Percentiles rank a stretch among this genome's conserved stretches.
Evolutionary conservation across 2,113 vertebrate genomes (phyloP).

Genomic region (Poeciliopsis turrubarensis): DNA sequence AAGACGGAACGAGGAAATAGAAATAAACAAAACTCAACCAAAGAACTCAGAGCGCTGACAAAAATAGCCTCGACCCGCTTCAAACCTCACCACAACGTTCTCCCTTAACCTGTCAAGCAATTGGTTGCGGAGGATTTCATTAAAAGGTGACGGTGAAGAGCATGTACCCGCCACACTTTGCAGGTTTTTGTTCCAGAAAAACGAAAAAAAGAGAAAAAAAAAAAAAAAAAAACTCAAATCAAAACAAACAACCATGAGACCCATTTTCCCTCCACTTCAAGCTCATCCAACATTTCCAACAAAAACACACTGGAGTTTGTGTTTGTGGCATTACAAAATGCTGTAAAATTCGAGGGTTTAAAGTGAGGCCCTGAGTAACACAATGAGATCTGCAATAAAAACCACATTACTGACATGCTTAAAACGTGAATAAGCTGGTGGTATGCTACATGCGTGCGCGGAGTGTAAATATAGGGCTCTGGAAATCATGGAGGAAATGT

Average conservation of each 20-base stretch:
- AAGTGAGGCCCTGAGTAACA: no score
- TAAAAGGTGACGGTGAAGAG: neutral
- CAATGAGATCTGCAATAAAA: slow-evolving; percentile 14
- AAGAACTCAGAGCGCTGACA: no score
- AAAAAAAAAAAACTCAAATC: no score
- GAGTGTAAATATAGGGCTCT: slow-evolving; percentile 59
- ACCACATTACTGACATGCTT: slow-evolving; percentile 54
- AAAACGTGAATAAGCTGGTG: slow-evolving; percentile 51
- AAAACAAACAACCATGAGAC: no score
- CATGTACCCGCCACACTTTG: neutral
- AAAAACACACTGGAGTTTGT: neutral
- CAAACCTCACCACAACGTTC: neutral
- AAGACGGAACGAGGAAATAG: no score
- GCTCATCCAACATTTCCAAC: neutral
- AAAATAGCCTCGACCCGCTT: no score
- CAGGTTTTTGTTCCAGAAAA: neutral
- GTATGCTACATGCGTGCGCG: slow-evolving; percentile 40
- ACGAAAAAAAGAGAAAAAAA: no score
- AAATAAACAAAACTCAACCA: no score
- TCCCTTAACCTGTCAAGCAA: neutral
- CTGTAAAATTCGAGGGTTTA: no score
- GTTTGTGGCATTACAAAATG: no score
- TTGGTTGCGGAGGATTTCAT: neutral
- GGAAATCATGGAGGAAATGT: slow-evolving; percentile 63
- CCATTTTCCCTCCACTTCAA: neutral